Conservation (phyloP, 1,140 invertebrate genomes). For the Lordiphosa mommai region DNA sequence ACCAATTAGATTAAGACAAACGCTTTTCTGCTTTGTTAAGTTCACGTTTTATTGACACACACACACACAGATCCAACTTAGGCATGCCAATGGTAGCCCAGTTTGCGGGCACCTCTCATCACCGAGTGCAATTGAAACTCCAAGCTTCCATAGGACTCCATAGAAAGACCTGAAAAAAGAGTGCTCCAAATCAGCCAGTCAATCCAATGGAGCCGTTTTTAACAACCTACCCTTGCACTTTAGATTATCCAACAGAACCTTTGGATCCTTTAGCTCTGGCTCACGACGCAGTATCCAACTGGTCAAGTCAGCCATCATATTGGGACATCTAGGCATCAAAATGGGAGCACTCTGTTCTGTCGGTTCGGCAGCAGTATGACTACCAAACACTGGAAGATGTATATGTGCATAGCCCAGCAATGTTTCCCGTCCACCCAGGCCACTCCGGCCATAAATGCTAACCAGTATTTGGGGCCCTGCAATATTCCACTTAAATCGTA, state of each 20-base stretch:
- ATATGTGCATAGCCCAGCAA: slow-evolving; percentile 74
- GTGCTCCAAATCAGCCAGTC: background rate
- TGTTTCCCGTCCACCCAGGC: slow-evolving; percentile 51
- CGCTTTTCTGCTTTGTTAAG: slow-evolving; percentile 25
- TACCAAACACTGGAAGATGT: slow-evolving; percentile 70
- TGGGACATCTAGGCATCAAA: slow-evolving; percentile 60
- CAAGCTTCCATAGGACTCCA: slow-evolving; percentile 58
- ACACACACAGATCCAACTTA: slow-evolving; percentile 11
- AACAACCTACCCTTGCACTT: slow-evolving; percentile 62
- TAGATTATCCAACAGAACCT: slow-evolving; percentile 59
- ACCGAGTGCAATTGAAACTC: slow-evolving; percentile 48
- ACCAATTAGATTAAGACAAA: slow-evolving; percentile 70
- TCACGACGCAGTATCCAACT: slow-evolving; percentile 69
- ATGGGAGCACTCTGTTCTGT: slow-evolving; percentile 48
- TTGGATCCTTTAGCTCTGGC: slow-evolving; percentile 72
- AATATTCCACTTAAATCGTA: background rate
- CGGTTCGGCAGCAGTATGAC: slow-evolving; percentile 12
- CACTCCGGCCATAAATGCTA: slow-evolving; percentile 75
- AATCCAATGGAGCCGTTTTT: background rate
- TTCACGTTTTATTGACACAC: slow-evolving; percentile 59
- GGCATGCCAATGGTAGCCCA: slow-evolving; percentile 60
- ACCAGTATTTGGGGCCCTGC: slow-evolving; percentile 79
- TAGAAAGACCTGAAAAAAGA: slow-evolving; percentile 29
- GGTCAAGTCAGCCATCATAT: slow-evolving; percentile 60
- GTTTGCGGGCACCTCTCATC: slow-evolving; percentile 50